Base-by-base conservation (phyloP, 2,113 vertebrate genomes). In the Odocoileus virginianus region DNA sequence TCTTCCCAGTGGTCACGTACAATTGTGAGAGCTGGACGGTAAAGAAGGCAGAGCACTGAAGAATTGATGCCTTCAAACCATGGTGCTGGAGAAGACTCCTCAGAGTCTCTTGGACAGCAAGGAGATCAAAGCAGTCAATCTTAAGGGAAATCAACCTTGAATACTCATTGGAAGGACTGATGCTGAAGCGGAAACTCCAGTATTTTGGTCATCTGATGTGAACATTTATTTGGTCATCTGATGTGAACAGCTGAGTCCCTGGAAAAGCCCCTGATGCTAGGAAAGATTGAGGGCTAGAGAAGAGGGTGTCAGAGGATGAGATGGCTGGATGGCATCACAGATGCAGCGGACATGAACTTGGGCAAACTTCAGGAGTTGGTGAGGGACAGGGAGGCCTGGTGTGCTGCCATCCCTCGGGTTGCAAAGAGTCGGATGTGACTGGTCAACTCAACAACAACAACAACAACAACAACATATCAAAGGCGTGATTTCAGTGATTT, bases 31-130 rank as follows among this genome's bases (percentile, higher is more conserved):
- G n/a, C 19, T 71, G 67, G 67, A 40, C 0, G 2, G n/a, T 71
- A 23, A 71, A 71, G 19, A 71, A 71, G n/a, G n/a, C 67, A 40
- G n/a, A 71, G 67, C 5, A 12, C 67, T 40, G 10, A 71, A 23
- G 67, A 71, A 40, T 0, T 71, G n/a, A 40, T 71, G 10, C 67
- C 67, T 71, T 71, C 0, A 0, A 40, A 71, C n/a, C 23, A 1
- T 71, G n/a, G 67, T 71, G 19, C n/a, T 71, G 67, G 67, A 71
- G 67, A 71, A 71, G n/a, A 40, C n/a, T 40, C n/a, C 6, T 0
- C 2, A 71, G 19, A 40, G 67, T 23, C 2, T 0, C 10, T 40
- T 71, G 10, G n/a, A 40, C n/a, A 23, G 67, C n/a, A 71, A 36
- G 19, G n/a, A 40, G 67, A 71, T 71, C 67, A 71, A 71, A 71